Percentiles rank a stretch among this genome's conserved stretches.
phyloP scores from a whole-genome alignment of 53 echinoderm and acorn worm genomes.

The Apostichopus leukothele region DNA sequence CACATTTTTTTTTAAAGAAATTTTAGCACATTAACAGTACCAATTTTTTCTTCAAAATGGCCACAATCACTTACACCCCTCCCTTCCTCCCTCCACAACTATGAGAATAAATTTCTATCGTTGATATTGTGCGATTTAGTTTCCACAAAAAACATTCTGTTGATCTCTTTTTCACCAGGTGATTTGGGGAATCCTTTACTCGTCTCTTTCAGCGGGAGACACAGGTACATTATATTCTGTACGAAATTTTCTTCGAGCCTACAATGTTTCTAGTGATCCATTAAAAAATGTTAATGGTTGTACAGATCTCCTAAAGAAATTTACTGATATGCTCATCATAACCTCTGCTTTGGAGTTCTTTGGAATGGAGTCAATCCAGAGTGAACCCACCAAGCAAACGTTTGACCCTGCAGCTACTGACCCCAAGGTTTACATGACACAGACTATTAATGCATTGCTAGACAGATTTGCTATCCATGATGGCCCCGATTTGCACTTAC shows the following conservation, averaged over 20 bases:
- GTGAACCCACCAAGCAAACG: background rate
- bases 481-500: background rate
- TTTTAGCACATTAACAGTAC: no score
- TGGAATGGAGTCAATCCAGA: slow-evolving; percentile 32
- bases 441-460: background rate
- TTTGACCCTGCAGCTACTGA: background rate
- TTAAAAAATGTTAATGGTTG: slow-evolving; percentile 51
- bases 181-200: slow-evolving; percentile 57
- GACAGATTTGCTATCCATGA: slow-evolving; percentile 32
- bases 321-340: slow-evolving; percentile 17
- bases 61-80: no score
- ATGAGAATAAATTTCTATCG: no score
- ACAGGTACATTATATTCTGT: slow-evolving; percentile 44
- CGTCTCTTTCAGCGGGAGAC: slow-evolving; percentile 30
- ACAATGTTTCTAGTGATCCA: slow-evolving; percentile 48
- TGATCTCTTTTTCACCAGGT: slow-evolving; percentile 7
- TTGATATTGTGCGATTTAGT: no score
- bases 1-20: no score
- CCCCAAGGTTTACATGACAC: background rate
- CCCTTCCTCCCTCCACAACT: no score
- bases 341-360: slow-evolving; percentile 11
- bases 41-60: no score
- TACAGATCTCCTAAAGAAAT: slow-evolving; percentile 48
- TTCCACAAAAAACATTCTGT: no score
- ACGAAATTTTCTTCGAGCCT: slow-evolving; percentile 45